Conservation (phyloP, 2,797 vertebrate species). For the Typhlichthys subterraneus region DNA sequence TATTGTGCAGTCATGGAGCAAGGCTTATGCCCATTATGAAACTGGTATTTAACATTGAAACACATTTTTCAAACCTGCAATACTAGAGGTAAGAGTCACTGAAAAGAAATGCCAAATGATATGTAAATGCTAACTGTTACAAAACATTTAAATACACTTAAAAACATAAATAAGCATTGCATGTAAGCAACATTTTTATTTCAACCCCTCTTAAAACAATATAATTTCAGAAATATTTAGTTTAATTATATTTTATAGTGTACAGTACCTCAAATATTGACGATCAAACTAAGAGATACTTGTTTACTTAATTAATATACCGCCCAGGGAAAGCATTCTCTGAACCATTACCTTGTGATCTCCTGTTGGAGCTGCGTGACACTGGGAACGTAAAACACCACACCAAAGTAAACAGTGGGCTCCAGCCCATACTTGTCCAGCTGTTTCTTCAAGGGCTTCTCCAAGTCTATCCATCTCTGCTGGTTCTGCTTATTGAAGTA, state of each 20-base stretch:
- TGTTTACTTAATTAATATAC: background rate
- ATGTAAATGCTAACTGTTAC: too few relatives aligned
- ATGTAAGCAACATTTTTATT: too few relatives aligned
- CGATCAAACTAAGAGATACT: background rate
- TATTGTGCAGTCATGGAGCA: background rate
- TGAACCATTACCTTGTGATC: slow-evolving; percentile 88
- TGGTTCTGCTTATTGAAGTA: slow-evolving; percentile 98
- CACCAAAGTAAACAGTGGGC: slow-evolving; percentile 95
- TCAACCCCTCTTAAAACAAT: too few relatives aligned
- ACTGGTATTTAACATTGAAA: too few relatives aligned
- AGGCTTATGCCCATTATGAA: background rate
- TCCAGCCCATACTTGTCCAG: slow-evolving; percentile 95
- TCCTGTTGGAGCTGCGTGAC: slow-evolving; percentile 95
- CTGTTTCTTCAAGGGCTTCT: slow-evolving; percentile 98
- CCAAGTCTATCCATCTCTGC: slow-evolving; percentile 96
- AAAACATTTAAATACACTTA: too few relatives aligned
- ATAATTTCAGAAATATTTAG: too few relatives aligned
- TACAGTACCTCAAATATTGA: background rate
- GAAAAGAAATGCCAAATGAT: too few relatives aligned
- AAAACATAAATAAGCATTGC: too few relatives aligned
- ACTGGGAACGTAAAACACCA: slow-evolving; percentile 93
- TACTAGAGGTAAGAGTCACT: too few relatives aligned
- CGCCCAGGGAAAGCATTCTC: background rate
- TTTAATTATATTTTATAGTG: too few relatives aligned
- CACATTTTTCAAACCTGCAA: too few relatives aligned